These are phyloP conservation scores for Pseudococcus longispinus DNA, from an alignment of 2,888 invertebrate species.

Conservation along the genomic window DNA sequence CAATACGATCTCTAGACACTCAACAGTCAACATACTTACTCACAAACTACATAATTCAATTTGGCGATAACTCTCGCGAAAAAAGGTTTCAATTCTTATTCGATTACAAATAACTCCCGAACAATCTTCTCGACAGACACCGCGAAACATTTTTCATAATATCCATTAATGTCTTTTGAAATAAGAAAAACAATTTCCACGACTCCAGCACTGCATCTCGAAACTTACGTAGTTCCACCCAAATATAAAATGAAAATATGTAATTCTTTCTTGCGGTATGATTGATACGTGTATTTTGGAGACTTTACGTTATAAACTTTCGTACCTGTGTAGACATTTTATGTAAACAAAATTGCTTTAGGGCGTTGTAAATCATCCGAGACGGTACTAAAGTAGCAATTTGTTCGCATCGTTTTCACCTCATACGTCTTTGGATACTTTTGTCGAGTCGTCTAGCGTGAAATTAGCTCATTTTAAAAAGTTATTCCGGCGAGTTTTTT, in stretches of 20 bases:
- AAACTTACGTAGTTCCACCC: too few relatives aligned
- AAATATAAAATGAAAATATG: not conserved
- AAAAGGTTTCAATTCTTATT: too few relatives aligned
- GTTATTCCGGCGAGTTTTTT: not conserved
- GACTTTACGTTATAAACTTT: not conserved
- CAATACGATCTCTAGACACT: too few relatives aligned
- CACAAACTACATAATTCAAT: too few relatives aligned
- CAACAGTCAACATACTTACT: too few relatives aligned
- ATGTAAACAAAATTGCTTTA: not conserved
- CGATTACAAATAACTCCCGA: too few relatives aligned
- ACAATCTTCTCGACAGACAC: too few relatives aligned
- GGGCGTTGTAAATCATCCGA: not conserved
- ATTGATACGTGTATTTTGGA: not conserved
- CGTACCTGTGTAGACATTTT: not conserved
- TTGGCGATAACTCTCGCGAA: too few relatives aligned
- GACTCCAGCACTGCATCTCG: too few relatives aligned
- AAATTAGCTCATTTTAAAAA: not conserved
- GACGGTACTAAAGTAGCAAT: not conserved
- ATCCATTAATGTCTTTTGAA: not conserved
- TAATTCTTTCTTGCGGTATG: not conserved
- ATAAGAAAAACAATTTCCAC: not conserved
- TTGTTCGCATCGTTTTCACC: not conserved
- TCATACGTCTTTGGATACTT: not conserved
- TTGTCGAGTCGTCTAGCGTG: not conserved
- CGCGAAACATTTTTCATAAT: not conserved